Evolutionary conservation across 2,888 invertebrate genomes (phyloP), one percentile per base, ranked within the genome.

Genomic region (Oeneis ivallda): DNA sequence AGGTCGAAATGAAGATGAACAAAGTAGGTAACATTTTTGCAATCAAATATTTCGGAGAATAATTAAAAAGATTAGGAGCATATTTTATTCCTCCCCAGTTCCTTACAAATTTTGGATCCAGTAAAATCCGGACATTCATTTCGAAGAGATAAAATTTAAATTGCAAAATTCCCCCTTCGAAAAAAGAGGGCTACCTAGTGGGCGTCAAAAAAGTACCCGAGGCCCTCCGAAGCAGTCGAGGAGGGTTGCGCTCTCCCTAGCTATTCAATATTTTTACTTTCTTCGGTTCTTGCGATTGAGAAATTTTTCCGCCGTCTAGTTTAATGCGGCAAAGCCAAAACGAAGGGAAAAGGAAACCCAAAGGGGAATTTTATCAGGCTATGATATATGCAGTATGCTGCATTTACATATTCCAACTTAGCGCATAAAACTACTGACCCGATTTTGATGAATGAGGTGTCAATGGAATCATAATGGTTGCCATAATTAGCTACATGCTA

Each of bases 131-230:
- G 73, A 77, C 79, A 79, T 82, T 88, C 87, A 87, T 89, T 87
- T 85, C 78, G 78, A 68, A 74, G 77, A 88, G 89, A 88, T 88
- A 87, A 88, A 89, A 89, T 90, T 89, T 89, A 88, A 89, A 89
- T 89, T 89, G 87, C 88, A 85, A 88, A 88, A 77, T 75, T 79
- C 79, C 84, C 87, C 85, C 82, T 80, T 79, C 74, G 79, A 88
- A 89, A 90, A 75, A 89, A 89, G 39, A 54, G 86, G 83, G 82
- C 81, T 17, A 15, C 47, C 9, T 83, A 84, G 86, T 83, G 87
- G 88, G 87, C 79, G 87, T 83, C 77, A 86, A 89, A 89, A 89
- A 89, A 85, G 84, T 85, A 81, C 77, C 77, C 62, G 56, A 70
- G 73, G 70, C 71, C 60, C 70, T 65, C 53, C 45, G 54, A 9